Evolutionary conservation across 2,888 invertebrate species (phyloP).

Genomic region (Zele albiditarsus): DNA sequence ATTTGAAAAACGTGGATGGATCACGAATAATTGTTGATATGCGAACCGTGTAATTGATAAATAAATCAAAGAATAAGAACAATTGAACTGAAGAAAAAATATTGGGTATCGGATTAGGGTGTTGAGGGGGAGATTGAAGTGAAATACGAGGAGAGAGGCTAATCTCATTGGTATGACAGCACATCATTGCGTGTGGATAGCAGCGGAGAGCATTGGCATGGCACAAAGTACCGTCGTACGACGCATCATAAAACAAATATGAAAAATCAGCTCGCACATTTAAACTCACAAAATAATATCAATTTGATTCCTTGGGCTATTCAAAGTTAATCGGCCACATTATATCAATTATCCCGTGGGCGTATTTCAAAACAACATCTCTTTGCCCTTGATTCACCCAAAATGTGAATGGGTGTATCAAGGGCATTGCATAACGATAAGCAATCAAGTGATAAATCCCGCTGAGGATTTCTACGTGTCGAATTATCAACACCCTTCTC

Average conservation of each 20-base stretch:
- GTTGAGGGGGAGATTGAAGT: slow-evolving; percentile 40
- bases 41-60: slow-evolving; percentile 2
- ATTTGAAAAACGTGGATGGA: too few species aligned
- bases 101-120: slow-evolving; percentile 37
- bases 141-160: slow-evolving; percentile 49
- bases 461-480: slow-evolving; percentile 26
- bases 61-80: neutral
- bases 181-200: slow-evolving; percentile 70
- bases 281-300: slow-evolving; percentile 22
- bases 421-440: slow-evolving; percentile 11
- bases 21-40: neutral
- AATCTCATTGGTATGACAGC: slow-evolving; percentile 72
- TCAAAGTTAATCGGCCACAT: slow-evolving; percentile 1
- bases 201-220: slow-evolving; percentile 67
- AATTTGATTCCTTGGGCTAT: slow-evolving; percentile 8
- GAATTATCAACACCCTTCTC: slow-evolving; percentile 21
- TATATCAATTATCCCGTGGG: neutral
- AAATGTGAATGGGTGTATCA: neutral
- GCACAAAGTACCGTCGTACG: slow-evolving; percentile 45
- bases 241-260: slow-evolving; percentile 56
- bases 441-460: slow-evolving; percentile 21
- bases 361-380: slow-evolving; percentile 7
- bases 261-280: slow-evolving; percentile 33
- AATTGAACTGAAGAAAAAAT: slow-evolving; percentile 4
- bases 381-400: slow-evolving; percentile 6